Conservation (phyloP, 2,797 vertebrate genomes). For the Takifugu ocellatus region DNA sequence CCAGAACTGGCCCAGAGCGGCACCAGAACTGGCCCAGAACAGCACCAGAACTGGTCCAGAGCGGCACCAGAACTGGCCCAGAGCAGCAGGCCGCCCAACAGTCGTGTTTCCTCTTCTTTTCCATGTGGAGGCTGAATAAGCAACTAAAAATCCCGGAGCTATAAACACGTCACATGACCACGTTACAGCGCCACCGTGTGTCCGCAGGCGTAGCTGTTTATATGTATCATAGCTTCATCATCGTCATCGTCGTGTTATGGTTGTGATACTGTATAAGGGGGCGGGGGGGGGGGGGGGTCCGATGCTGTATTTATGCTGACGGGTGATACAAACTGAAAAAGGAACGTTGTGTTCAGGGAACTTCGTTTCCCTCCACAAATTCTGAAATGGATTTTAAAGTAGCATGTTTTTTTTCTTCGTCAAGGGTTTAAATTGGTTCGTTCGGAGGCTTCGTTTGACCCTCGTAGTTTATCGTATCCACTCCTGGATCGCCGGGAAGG, state of each 20-base stretch:
- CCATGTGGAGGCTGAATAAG: slow-evolving; percentile 66
- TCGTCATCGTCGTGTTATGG: slow-evolving; percentile 39
- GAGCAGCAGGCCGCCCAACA: not conserved
- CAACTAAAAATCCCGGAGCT: slow-evolving; percentile 50
- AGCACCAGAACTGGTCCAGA: too few relatives aligned
- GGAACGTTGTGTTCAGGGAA: slow-evolving; percentile 28
- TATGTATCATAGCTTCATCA: too few relatives aligned
- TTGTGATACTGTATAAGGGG: slow-evolving; percentile 28
- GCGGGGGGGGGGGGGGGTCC: slow-evolving; percentile 3
- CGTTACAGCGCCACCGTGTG: too few relatives aligned
- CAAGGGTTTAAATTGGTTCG: slow-evolving; percentile 10
- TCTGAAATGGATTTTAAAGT: slow-evolving; percentile 60
- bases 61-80: too few relatives aligned
- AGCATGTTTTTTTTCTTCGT: slow-evolving; percentile 62
- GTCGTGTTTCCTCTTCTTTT: slow-evolving; percentile 32
- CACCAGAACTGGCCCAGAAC: too few relatives aligned
- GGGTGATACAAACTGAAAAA: slow-evolving; percentile 29
- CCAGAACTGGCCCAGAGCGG: too few relatives aligned
- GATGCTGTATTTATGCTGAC: slow-evolving; percentile 32
- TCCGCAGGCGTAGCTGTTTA: too few relatives aligned
- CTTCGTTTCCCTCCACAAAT: slow-evolving; percentile 42
- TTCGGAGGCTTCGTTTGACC: slow-evolving; percentile 36
- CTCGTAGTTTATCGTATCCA: slow-evolving; percentile 60
- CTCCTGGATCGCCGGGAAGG: slow-evolving; percentile 67
- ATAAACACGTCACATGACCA: slow-evolving; percentile 33